A percentile compares a stretch with the other conserved stretches of the same genome.
Evolutionary conservation across 2,888 invertebrate genomes (phyloP).

Genomic region (Brachynemurus nebulosus): DNA sequence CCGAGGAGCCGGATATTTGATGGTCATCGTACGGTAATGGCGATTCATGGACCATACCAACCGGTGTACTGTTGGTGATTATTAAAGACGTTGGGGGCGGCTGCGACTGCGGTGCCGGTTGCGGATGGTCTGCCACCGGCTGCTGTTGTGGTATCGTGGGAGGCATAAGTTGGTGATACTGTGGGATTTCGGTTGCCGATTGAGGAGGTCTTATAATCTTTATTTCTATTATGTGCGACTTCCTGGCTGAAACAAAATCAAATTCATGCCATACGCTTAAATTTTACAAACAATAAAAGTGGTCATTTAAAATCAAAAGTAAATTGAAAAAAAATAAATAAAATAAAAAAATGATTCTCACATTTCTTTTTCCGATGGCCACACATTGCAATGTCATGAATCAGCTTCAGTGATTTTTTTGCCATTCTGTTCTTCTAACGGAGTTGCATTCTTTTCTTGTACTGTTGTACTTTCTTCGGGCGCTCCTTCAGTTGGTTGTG

Average conservation of each 20-base stretch:
- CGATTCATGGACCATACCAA: not conserved
- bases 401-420: constrained; percentile 4
- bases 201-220: constrained; percentile 2
- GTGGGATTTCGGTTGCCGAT: not conserved
- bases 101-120: constrained; percentile 26
- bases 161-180: constrained; percentile 4
- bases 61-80: not conserved
- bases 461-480: not conserved
- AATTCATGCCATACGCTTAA: no score
- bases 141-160: constrained; percentile 9
- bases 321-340: no score
- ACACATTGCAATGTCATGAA: constrained; percentile 5
- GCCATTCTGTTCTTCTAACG: constrained; percentile 1
- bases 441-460: not conserved
- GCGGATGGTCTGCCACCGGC: constrained; percentile 22
- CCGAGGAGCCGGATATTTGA: not conserved
- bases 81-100: constrained; percentile 4
- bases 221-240: constrained; percentile 38
- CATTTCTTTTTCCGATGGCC: not conserved
- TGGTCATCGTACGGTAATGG: no score
- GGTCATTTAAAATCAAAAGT: no score
- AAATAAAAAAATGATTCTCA: not conserved
- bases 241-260: constrained; percentile 45
- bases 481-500: not conserved
- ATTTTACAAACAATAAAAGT: no score